Base-by-base conservation (phyloP, 2,888 invertebrate species). In the Nineta flava region DNA sequence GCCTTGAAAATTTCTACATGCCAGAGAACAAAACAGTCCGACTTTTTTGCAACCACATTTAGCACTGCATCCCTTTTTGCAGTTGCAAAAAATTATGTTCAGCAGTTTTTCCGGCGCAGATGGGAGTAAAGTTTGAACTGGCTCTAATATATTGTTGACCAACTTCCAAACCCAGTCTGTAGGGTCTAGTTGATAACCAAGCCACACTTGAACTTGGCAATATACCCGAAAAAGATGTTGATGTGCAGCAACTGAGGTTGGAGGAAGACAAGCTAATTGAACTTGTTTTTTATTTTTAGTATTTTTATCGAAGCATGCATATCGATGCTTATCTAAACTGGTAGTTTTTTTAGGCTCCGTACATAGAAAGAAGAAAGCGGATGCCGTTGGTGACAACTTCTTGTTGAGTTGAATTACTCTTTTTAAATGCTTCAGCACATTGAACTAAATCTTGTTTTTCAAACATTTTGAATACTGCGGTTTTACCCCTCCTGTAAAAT, bases 231-330 rank as follows among this genome's bases (percentile, higher is more conserved):
- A n/a, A n/a, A n/a, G n/a, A n/a, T n/a, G n/a, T n/a, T n/a, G n/a
- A n/a, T n/a, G n/a, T n/a, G n/a, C n/a, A n/a, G n/a, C n/a, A n/a
- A n/a, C n/a, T n/a, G n/a, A n/a, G n/a, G n/a, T n/a, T n/a, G n/a
- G n/a, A n/a, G n/a, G n/a, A n/a, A n/a, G n/a, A n/a, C n/a, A n/a
- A n/a, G 56, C 48, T 52, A 53, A 53, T 51, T 54, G 53, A 4
- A 54, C 52, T 53, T 49, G 51, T 52, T 54, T 54, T 47, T 56
- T 54, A 45, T 52, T 53, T 46, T 32, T 13, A 43, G 54, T 52
- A 47, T 55, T 53, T 56, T 56, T 54, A 50, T 52, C 54, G 48
- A 55, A 56, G 52, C 52, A 50, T 53, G 34, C 51, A 55, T 53
- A 53, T 56, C 53, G 51, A 50, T 53, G 34, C 51, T 54, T 53